Evolutionary conservation across 2,888 invertebrate genomes (phyloP), one percentile per base, ranked within the genome.

Genomic region (Cerceris ruficornis): DNA sequence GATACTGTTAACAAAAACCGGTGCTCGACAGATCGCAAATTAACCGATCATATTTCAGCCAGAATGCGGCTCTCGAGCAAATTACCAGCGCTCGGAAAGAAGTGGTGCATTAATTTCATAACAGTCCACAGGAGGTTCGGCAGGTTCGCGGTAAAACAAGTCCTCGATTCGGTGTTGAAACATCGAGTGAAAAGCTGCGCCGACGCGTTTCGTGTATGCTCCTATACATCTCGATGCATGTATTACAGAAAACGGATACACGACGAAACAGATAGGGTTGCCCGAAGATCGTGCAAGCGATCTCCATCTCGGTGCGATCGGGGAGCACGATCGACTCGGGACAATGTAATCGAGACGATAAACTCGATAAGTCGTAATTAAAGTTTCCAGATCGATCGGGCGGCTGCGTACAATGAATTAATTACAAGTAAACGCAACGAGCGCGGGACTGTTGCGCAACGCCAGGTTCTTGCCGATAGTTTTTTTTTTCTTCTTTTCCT

Each of bases 321-420:
- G 65, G 52, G 64, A 50, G 73, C 80, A 69, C 71, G 82, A 83
- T 79, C 69, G 65, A 42, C 70, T 39, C 55, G 69, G 62, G 77
- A 83, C 85, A 79, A 82, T 82, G 82, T 78, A 84, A 82, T 84
- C 83, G 67, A 61, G 69, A 74, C 67, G 74, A 82, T 79, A 76
- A 82, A 69, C 71, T 67, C 60, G 74, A 80, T 82, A 82, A 82
- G 67, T 62, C 49, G 72, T 74, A 80, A 83, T 85, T 85, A 85
- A 85, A 75, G 66, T 79, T 79, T 74, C 69, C 49, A 79, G 79
- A 79, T 79, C 79, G 66, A 74, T 69, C 67, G 41, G 28, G 39
- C 14, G 66, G 43, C 60, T 17, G 58, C 39, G 69, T n/a, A 7
- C 74, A 79, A 79, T 67, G 79, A 79, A 79, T 79, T 78, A 79